Conservation (phyloP, 2,888 invertebrate genomes). For the Flabesymbios commensalis region DNA sequence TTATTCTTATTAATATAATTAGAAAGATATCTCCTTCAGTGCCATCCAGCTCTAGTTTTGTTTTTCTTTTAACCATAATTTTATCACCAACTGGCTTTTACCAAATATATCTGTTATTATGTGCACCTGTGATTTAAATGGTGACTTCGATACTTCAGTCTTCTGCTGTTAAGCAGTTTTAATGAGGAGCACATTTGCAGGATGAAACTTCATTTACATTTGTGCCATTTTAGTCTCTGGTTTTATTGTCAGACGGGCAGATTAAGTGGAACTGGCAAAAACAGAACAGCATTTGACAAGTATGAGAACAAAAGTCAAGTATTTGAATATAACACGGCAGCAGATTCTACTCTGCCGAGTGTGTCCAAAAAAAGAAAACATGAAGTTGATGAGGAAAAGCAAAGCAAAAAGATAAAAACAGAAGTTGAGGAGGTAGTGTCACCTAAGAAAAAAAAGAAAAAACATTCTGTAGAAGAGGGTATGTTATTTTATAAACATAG, state of each 20-base stretch:
- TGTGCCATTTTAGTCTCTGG: neutral
- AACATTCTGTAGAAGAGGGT: neutral
- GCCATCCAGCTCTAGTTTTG: too few species aligned
- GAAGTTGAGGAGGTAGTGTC: slow-evolving; percentile 11
- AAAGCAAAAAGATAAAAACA: slow-evolving; percentile 14
- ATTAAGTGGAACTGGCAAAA: slow-evolving; percentile 85
- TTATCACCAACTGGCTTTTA: too few species aligned
- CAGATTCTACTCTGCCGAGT: slow-evolving; percentile 79
- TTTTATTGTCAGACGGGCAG: slow-evolving; percentile 65
- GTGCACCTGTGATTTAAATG: too few species aligned
- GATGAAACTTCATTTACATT: too few species aligned
- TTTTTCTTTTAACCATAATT: too few species aligned
- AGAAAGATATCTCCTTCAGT: too few species aligned
- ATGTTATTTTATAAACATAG: too few species aligned
- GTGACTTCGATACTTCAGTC: too few species aligned
- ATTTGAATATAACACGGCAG: slow-evolving; percentile 76
- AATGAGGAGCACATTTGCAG: too few species aligned
- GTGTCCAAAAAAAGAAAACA: slow-evolving; percentile 51
- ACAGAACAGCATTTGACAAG: slow-evolving; percentile 88
- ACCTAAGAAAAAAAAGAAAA: slow-evolving; percentile 13
- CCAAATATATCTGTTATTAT: too few species aligned
- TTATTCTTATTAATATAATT: too few species aligned
- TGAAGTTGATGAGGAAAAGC: slow-evolving; percentile 36
- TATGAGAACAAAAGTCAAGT: slow-evolving; percentile 82
- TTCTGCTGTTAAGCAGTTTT: too few species aligned